Conservation (phyloP, 1,140 invertebrate genomes). For the Pemphigus obesinymphae region DNA sequence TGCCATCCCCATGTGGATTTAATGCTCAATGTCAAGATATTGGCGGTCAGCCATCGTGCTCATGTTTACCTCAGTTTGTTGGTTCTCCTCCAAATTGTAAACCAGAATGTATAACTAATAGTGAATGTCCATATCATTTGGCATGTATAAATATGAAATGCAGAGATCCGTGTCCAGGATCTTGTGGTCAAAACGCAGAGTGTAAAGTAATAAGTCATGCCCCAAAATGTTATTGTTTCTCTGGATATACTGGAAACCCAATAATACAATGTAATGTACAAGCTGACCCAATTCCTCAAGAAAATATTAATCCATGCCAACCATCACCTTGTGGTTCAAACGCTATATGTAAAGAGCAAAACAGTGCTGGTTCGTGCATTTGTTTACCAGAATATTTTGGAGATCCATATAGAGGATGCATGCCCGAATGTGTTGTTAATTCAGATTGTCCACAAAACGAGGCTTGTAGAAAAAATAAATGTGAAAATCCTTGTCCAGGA, state of each 20-base stretch:
- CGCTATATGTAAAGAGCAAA: slow-evolving; percentile 63
- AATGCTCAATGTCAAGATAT: slow-evolving; percentile 62
- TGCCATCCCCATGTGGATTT: slow-evolving; percentile 66
- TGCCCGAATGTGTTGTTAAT: slow-evolving; percentile 68
- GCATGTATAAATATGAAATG: slow-evolving; percentile 67
- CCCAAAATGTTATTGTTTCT: slow-evolving; percentile 59
- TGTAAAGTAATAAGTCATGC: slow-evolving; percentile 65
- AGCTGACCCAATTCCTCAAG: slow-evolving; percentile 43
- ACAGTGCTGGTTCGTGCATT: slow-evolving; percentile 62
- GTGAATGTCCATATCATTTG: slow-evolving; percentile 59
- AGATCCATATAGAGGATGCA: slow-evolving; percentile 68
- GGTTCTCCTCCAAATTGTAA: slow-evolving; percentile 62
- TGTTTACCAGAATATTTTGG: slow-evolving; percentile 66
- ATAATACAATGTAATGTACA: slow-evolving; percentile 57
- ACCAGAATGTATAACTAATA: slow-evolving; percentile 63
- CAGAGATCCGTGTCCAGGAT: slow-evolving; percentile 61
- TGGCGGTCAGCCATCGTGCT: slow-evolving; percentile 60
- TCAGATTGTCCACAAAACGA: slow-evolving; percentile 67
- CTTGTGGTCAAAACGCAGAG: slow-evolving; percentile 61
- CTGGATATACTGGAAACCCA: slow-evolving; percentile 59
- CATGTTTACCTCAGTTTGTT: slow-evolving; percentile 60
- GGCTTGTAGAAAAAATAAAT: slow-evolving; percentile 69
- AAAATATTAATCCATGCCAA: slow-evolving; percentile 57
- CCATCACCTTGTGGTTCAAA: slow-evolving; percentile 71
- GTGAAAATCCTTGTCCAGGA: slow-evolving; percentile 70